Base-by-base conservation (phyloP, 1,140 invertebrate genomes). In the Platorchestia sp. region DNA sequence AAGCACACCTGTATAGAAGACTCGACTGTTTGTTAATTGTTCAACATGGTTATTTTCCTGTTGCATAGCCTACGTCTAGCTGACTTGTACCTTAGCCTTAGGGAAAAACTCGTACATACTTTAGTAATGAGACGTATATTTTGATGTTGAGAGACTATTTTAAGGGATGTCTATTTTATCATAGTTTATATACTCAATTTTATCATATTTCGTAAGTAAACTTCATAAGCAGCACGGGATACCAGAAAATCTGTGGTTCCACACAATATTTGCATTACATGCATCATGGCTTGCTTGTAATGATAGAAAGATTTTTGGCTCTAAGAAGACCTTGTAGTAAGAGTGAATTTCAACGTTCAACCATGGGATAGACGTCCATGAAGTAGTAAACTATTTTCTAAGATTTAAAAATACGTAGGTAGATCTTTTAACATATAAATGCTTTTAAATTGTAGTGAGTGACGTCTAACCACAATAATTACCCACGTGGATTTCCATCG, bases 121-220 rank as follows among this genome's bases (percentile, higher is more conserved):
- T 19, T 19, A 43, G 86, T 86, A 95, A 16, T 40, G 41, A 95
- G 93, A n/a, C 42, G 44, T 45, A 16, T 95, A 95, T 86, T 89
- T 45, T n/a, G 93, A 89, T 22, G 36, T 75, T 19, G 41, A 75
- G 75, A 47, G 44, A 51, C 40, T 90, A 95, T 43, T 42, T 43
- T 45, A 95, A 59, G n/a, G 0, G 19, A 45, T n/a, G 41, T 45
- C 40, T 42, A 95, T 95, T 41, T 95, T 47, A n/a, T 53, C 91
- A 41, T 95, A 53, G 91, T 47, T 45, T n/a, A 95, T 43, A n/a
- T 41, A 41, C 0, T 19, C 16, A 45, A 19, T 51, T 75, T 3
- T 75, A 22, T 75, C 59, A 75, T 75, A 75, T 10, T 75, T 75
- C 14, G 36, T 75, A 75, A 6, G 47, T 51, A 51, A 51, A 51